Base-by-base conservation (phyloP, 2,888 invertebrate species). In the Ariolimax columbianus region DNA sequence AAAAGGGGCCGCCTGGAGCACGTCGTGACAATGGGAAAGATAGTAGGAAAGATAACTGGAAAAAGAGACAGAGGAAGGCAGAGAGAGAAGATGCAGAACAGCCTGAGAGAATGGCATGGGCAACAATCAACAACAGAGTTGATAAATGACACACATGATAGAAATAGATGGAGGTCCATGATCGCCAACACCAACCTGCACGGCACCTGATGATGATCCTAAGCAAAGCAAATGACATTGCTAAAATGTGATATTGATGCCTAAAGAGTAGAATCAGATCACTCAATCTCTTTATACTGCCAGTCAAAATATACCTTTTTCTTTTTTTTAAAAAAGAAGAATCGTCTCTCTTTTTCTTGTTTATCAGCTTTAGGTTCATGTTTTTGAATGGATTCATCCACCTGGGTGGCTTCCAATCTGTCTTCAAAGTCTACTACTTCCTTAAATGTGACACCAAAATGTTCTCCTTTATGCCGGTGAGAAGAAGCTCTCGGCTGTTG, bases 311-410 rank as follows among this genome's bases (percentile, higher is more conserved):
- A 72, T 70, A 92, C 91, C 89, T 91, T 92, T 87, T 91, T 89
- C 87, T 91, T 92, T 84, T 91, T 92, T 86, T 90, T 91, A 78
- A 91, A 91, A 86, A 92, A 91, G 77, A 85, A 83, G 89, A 90
- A 90, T 92, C 90, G 87, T 93, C 93, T 87, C 89, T 87, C 87
- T 82, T 91, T 91, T n/a, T 88, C 88, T n/a, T 85, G 87, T 84
- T 87, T 94, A 92, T 89, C 90, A 43, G 38, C 38, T 38, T 72
- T 82, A 7, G 77, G 82, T 47, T 82, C 70, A 87, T 87, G 85
- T 86, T 91, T 91, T 66, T 85, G 43, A 26, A 87, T 86, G 19
- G 82, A 84, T 47, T 88, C 86, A 83, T 88, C 88, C 43, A 90
- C 90, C 0, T 91, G 90, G 38, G 89, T 89, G 0, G 91, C 90